phyloP scores from a whole-genome alignment of 2,888 invertebrate genomes.

The Mythimna impura region DNA sequence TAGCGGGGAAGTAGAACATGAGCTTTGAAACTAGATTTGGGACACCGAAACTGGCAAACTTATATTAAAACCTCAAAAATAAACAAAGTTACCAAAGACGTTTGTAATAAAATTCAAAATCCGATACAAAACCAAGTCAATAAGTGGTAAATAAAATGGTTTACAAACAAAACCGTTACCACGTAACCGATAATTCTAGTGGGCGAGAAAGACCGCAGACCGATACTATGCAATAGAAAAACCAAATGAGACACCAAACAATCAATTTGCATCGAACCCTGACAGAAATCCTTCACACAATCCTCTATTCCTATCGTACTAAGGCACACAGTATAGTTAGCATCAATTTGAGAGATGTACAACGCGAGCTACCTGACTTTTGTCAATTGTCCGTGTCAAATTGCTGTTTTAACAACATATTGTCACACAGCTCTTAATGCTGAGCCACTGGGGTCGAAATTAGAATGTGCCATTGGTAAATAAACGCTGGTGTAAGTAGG shows the following conservation, averaged over 20 bases:
- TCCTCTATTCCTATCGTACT: slow-evolving; percentile 72
- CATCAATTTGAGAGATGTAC: slow-evolving; percentile 79
- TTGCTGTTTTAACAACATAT: slow-evolving; percentile 70
- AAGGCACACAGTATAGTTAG: slow-evolving; percentile 79
- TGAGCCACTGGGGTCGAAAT: slow-evolving; percentile 73
- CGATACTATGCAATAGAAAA: slow-evolving; percentile 76
- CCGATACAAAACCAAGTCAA: slow-evolving; percentile 23
- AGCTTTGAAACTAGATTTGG: slow-evolving; percentile 45
- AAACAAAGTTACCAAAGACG: slow-evolving; percentile 23
- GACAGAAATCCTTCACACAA: slow-evolving; percentile 64
- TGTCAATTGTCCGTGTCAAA: slow-evolving; percentile 82
- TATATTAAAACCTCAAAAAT: slow-evolving; percentile 16
- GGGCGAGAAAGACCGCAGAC: slow-evolving; percentile 73
- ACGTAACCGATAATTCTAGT: slow-evolving; percentile 69
- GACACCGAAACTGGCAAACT: slow-evolving; percentile 2
- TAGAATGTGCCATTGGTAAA: slow-evolving; percentile 72
- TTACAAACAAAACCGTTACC: slow-evolving; percentile 70
- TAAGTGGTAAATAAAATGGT: slow-evolving; percentile 58
- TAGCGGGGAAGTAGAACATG: slow-evolving; percentile 29
- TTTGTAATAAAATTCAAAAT: slow-evolving; percentile 35
- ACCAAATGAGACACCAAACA: slow-evolving; percentile 71
- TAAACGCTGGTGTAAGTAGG: slow-evolving; percentile 73
- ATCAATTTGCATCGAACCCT: slow-evolving; percentile 67
- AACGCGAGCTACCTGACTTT: slow-evolving; percentile 80
- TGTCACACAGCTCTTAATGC: slow-evolving; percentile 73